Conservation (phyloP, 2,113 vertebrate species). For the Raja brachyura region DNA sequence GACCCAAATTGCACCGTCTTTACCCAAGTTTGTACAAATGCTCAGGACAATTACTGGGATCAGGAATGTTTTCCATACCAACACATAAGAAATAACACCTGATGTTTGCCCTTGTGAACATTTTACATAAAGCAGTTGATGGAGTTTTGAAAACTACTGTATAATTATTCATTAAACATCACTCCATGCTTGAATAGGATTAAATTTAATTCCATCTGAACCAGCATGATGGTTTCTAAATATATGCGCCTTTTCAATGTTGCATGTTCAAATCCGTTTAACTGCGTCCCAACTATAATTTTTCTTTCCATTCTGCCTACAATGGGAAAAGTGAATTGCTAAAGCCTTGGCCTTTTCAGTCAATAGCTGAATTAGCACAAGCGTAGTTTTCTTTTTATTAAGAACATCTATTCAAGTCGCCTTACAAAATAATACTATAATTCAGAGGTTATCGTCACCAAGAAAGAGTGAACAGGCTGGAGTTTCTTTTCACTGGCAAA, state of each 20-base stretch:
- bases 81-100: neutral
- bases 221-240: neutral
- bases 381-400: neutral
- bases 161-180: neutral
- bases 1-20: neutral
- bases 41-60: neutral
- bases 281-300: neutral
- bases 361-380: neutral
- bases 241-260: neutral
- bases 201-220: neutral
- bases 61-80: neutral
- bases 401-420: neutral
- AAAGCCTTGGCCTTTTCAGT: neutral
- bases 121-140: neutral
- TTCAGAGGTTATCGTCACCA: too few relatives aligned
- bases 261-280: neutral
- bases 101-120: neutral
- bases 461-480: too few relatives aligned
- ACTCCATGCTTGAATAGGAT: neutral
- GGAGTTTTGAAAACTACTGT: neutral
- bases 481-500: too few relatives aligned
- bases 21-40: neutral
- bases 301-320: neutral
- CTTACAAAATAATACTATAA: too few relatives aligned
- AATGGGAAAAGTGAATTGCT: neutral